Conservation (phyloP, 2,113 vertebrate species). For the Turdus rufiventris region DNA sequence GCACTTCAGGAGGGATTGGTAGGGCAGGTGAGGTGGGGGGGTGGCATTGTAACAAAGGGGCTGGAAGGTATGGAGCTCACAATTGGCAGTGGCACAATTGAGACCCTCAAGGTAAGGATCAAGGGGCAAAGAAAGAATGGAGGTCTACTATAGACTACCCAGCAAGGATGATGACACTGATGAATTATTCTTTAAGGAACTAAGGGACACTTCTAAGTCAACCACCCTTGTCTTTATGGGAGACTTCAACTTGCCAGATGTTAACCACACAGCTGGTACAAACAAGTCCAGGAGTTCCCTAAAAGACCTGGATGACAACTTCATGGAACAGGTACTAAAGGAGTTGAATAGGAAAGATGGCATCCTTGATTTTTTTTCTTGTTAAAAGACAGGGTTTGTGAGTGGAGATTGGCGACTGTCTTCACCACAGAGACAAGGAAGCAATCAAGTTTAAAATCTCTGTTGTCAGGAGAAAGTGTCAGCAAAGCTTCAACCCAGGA, state of each 20-base stretch:
- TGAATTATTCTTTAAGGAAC: background rate
- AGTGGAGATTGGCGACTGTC: background rate
- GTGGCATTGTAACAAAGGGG: background rate
- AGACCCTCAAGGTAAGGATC: too few relatives aligned
- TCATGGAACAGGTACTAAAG: background rate
- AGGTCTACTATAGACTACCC: background rate
- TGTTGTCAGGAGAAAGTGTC: background rate
- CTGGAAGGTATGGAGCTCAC: background rate
- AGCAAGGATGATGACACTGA: background rate
- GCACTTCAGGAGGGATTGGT: background rate
- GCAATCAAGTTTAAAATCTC: background rate
- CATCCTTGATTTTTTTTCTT: background rate
- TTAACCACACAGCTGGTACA: background rate
- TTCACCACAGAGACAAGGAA: background rate
- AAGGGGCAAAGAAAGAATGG: too few relatives aligned
- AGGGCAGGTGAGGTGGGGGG: background rate
- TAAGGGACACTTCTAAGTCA: background rate
- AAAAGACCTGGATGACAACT: background rate
- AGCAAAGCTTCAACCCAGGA: background rate
- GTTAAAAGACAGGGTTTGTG: background rate
- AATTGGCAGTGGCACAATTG: background rate
- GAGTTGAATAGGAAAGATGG: background rate
- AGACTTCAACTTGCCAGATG: background rate
- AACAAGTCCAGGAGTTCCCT: background rate
- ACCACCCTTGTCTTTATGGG: background rate